Evolutionary conservation across 1,140 invertebrate genomes (phyloP).

Genomic region (Nomia melanderi): DNA sequence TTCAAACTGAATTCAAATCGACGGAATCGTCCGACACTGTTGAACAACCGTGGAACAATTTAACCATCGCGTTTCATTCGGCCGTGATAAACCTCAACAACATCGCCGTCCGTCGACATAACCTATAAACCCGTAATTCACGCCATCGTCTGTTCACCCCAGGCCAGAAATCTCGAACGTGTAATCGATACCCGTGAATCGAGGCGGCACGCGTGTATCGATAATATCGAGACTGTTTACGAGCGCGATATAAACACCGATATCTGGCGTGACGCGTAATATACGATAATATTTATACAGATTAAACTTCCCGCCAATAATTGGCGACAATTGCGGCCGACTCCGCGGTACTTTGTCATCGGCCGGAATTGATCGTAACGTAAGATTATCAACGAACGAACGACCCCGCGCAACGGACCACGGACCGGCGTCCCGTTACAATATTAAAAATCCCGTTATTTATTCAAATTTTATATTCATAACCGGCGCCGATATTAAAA

Average conservation of each 20-base stretch:
- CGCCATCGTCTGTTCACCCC: not conserved
- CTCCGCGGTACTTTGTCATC: not conserved
- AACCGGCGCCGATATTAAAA: too few species aligned
- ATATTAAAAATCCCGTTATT: too few species aligned
- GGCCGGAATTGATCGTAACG: not conserved
- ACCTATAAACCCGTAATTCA: constrained; percentile 25
- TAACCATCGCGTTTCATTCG: constrained; percentile 16
- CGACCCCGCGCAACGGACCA: too few species aligned
- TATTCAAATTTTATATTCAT: not conserved
- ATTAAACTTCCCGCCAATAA: constrained; percentile 12
- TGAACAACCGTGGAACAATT: not conserved
- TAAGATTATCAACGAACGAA: not conserved
- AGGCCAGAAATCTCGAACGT: not conserved
- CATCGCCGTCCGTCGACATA: constrained; percentile 19
- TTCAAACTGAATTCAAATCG: not conserved
- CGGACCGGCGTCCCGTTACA: too few species aligned
- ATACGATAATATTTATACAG: constrained; percentile 4
- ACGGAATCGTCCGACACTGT: not conserved
- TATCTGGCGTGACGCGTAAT: not conserved
- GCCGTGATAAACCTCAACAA: not conserved
- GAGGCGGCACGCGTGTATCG: not conserved
- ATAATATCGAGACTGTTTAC: constrained; percentile 11
- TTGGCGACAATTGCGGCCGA: not conserved
- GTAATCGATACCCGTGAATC: constrained; percentile 18
- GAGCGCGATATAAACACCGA: constrained; percentile 10